Base-by-base conservation (phyloP, 2,888 invertebrate genomes). In the Acronicta aceris region DNA sequence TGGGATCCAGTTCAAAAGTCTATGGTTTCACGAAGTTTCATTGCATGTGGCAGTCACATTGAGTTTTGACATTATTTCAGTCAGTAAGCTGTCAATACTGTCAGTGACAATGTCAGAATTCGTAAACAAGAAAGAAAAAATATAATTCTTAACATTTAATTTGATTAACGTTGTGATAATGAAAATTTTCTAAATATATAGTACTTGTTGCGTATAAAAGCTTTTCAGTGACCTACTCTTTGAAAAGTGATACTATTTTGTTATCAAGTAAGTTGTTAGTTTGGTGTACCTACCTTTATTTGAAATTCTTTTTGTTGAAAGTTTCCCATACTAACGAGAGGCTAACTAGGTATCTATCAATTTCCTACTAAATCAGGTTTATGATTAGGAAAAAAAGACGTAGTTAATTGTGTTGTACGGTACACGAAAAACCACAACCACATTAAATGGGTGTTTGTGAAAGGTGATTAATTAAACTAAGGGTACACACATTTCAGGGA, bases 251-350 rank as follows among this genome's bases (percentile, higher is more conserved):
- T 38, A n/a, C 5, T n/a, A 13, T 38, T 38, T 38, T 6, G 1
- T 38, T 1, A 38, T 51, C 71, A 71, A 46, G 70, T 70, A 62
- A 70, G 70, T 70, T 40, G 15, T 58, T 33, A 2, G 12, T 38
- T 51, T 25, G 8, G 49, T 33, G 21, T 10, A 21, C n/a, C n/a
- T n/a, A n/a, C n/a, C n/a, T n/a, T 9, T 21, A 40, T 38, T 40
- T 36, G 13, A 41, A 36, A 50, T 15, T 16, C 2, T 40, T 36
- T 13, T 12, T 33, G 6, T 9, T 30, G 7, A 2, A 8, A 10
- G 4, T 33, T 12, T 33, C 12, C 3, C 12, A 33, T 4, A 0
- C 0, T 30, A 10, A 3, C 4, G n/a, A n/a, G n/a, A n/a, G n/a
- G n/a, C n/a, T n/a, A n/a, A n/a, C n/a, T n/a, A n/a, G n/a, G n/a